Percentiles rank a stretch among this genome's conserved stretches.
Conservation (phyloP, 2,888 invertebrate genomes). For the Agrilus biguttatus region DNA sequence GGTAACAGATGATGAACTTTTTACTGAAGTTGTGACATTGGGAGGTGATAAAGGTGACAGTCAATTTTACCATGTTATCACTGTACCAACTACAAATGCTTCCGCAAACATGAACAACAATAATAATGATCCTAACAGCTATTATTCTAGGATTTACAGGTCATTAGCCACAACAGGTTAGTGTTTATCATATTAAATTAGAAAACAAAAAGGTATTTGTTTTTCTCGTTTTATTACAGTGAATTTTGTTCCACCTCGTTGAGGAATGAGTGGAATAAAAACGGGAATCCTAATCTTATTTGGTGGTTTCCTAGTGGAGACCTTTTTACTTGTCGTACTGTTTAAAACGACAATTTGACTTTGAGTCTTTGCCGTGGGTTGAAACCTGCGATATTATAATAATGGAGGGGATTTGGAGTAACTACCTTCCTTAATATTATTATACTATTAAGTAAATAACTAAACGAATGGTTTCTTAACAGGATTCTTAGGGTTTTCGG, state of each 20-base stretch:
- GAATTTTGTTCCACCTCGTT: slow-evolving; percentile 23
- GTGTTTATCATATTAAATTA: slow-evolving; percentile 1
- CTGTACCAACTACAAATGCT: slow-evolving; percentile 5
- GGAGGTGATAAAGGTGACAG: slow-evolving; percentile 8
- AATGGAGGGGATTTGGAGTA: no score
- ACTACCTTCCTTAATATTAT: no score
- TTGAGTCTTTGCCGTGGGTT: slow-evolving; percentile 20
- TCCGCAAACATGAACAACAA: slow-evolving; percentile 5
- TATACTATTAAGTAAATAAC: no score
- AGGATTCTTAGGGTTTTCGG: no score
- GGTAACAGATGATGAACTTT: slow-evolving; percentile 10
- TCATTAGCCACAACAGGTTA: slow-evolving; percentile 20
- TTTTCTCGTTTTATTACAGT: slow-evolving; percentile 13
- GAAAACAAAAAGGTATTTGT: slow-evolving; percentile 1
- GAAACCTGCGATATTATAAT: slow-evolving; percentile 16
- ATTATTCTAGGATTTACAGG: slow-evolving; percentile 24
- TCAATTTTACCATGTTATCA: slow-evolving; percentile 15
- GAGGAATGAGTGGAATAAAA: slow-evolving; percentile 12
- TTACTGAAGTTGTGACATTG: slow-evolving; percentile 8
- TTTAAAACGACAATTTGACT: slow-evolving; percentile 14
- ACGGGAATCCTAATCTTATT: slow-evolving; percentile 12
- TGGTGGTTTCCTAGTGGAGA: slow-evolving; percentile 9
- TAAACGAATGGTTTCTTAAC: no score
- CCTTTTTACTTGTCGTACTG: slow-evolving; percentile 15
- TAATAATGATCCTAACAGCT: slow-evolving; percentile 7